Conservation (phyloP, 2,797 vertebrate genomes). For the Avahi laniger region DNA sequence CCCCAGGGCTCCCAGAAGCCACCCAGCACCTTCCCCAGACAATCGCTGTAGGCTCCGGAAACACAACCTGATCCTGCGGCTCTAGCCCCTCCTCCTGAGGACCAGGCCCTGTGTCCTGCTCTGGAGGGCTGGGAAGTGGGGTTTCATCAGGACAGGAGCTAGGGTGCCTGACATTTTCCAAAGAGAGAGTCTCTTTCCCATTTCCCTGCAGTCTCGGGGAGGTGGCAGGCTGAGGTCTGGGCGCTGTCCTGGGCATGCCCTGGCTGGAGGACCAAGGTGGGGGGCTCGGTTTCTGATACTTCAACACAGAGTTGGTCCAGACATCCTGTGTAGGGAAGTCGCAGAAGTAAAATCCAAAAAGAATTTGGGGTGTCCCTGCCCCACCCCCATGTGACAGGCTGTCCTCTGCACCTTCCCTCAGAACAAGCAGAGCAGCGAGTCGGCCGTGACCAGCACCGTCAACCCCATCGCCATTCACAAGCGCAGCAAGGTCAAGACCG, state of each 20-base stretch:
- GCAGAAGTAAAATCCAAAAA: neutral
- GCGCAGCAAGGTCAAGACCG: conserved; percentile 95
- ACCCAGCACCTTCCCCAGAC: neutral
- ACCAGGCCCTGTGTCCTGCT: neutral
- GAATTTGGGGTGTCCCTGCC: neutral
- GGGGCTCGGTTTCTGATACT: neutral
- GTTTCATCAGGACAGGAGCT: neutral
- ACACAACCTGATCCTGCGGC: neutral
- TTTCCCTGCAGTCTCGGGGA: neutral
- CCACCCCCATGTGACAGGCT: neutral
- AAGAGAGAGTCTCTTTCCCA: neutral
- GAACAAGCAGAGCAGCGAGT: conserved; percentile 88
- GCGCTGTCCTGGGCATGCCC: neutral
- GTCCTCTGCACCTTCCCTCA: conserved; percentile 68
- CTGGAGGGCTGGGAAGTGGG: neutral
- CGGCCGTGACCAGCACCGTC: conserved; percentile 92
- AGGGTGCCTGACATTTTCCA: neutral
- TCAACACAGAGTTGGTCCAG: neutral
- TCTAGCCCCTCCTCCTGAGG: neutral
- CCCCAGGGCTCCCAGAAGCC: neutral
- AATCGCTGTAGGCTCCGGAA: neutral
- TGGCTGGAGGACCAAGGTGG: neutral
- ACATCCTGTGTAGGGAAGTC: neutral
- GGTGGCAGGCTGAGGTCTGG: neutral
- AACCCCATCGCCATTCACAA: conserved; percentile 90